These are phyloP conservation scores for Nematolebias whitei DNA, from an alignment of 2,113 vertebrate species.

Conservation along the genomic window DNA sequence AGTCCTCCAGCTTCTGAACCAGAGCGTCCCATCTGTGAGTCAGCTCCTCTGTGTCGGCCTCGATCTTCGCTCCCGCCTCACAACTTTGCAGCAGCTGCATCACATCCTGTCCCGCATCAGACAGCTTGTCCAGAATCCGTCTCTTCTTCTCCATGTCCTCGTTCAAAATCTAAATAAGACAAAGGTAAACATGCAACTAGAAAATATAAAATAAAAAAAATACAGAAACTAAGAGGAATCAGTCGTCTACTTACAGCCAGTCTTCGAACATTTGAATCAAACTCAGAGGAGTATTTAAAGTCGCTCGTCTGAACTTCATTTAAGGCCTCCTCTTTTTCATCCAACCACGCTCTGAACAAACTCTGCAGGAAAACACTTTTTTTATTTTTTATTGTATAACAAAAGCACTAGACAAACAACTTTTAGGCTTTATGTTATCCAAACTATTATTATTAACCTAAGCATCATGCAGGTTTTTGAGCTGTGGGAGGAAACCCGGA, in stretches of 20 bases:
- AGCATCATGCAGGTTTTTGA: too few species aligned
- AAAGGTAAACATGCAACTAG: neutral
- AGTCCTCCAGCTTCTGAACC: slow-evolving; percentile 95
- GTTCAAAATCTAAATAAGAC: slow-evolving; percentile 85
- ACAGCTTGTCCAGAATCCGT: slow-evolving; percentile 87
- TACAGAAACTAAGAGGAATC: neutral
- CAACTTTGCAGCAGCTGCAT: slow-evolving; percentile 81
- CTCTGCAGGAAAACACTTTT: slow-evolving; percentile 71
- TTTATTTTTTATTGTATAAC: neutral
- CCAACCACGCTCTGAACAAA: slow-evolving; percentile 89
- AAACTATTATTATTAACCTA: too few species aligned
- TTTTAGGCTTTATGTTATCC: neutral
- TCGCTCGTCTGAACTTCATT: slow-evolving; percentile 87
- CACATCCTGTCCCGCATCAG: slow-evolving; percentile 90
- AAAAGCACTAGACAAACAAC: neutral
- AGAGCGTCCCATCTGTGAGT: slow-evolving; percentile 94
- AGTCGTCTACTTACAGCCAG: slow-evolving; percentile 86
- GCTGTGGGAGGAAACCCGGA: too few species aligned
- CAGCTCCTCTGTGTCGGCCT: slow-evolving; percentile 86
- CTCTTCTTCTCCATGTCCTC: slow-evolving; percentile 96
- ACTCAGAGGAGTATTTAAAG: slow-evolving; percentile 89
- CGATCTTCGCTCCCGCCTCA: slow-evolving; percentile 81
- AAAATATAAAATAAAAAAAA: neutral
- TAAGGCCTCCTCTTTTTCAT: slow-evolving; percentile 90
- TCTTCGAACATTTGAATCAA: slow-evolving; percentile 88